Evolutionary conservation across 2,113 vertebrate species (phyloP), one percentile per base, ranked within the genome.

Genomic region (Oplegnathus fasciatus): DNA sequence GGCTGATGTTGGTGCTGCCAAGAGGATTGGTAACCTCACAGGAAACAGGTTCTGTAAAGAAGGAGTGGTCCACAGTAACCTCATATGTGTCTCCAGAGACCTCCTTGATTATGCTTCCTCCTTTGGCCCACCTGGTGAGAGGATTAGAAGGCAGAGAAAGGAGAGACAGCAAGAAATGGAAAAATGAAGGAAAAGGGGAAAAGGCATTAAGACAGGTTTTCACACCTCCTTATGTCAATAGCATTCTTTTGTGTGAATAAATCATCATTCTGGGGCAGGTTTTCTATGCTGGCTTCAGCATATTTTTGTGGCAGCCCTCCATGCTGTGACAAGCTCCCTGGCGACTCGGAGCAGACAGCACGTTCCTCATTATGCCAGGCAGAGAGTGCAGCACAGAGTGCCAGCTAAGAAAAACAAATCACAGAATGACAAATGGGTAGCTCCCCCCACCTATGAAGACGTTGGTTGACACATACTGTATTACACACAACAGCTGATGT

Each of bases 1-100:
- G 97, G 94, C 98, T 99, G 95, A 99, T 96, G 92, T 99, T 99
- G 11, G 98, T 99, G 93, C 97, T 99, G 90, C 98, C 98, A 46
- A 99, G 94, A 0, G 97, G 95, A 0, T 99, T 99, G 95, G 98
- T 99, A 69, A 99, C 98, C 91, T 99, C 98, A 0, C 98, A 99
- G 88, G 98, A 99, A 6, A 99, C 96, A 0, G 98, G 97, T 70
- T 99, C 98, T 0, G 97, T 98, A 89, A 98, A 99, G 93, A 98
- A 99, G 0, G 98, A 97, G 90, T 99, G 97, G 91, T 99, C 98
- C 93, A 99, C 98, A 0, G 97, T 92, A 22, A 98, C 97, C 75
- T 99, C 97, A 0, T 98, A 99, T 0, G 95, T 96, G 91, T 99
- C 98, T 5, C 97, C 97, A 0, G 97, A 97, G 0, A 98, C 97